A percentile compares a stretch with the other conserved stretches of the same genome.
These are phyloP conservation scores for Drosophila yooni DNA, from an alignment of 2,888 invertebrate species.

Conservation along the genomic window DNA sequence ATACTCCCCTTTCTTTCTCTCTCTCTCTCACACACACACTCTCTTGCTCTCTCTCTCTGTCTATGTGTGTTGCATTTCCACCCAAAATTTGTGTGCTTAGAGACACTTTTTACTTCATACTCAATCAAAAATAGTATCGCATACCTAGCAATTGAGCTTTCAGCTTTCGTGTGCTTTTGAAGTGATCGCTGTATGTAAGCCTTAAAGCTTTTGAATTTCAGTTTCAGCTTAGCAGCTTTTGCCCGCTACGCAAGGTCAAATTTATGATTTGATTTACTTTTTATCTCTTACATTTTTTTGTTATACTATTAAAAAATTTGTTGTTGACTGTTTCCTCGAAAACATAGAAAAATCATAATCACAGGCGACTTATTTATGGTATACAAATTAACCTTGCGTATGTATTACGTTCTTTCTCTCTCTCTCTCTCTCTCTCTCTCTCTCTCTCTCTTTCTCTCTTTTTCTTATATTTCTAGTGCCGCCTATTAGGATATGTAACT, in stretches of 20 bases:
- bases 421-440: conserved; percentile 47
- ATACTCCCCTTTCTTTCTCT: conserved; percentile 16
- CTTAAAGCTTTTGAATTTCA: conserved; percentile 42
- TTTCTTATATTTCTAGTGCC: conserved; percentile 85
- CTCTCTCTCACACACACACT: conserved; percentile 9
- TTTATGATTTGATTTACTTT: conserved; percentile 34
- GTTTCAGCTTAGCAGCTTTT: conserved; percentile 54
- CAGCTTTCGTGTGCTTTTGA: conserved; percentile 45
- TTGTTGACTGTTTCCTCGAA: conserved; percentile 31
- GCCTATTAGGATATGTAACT: conserved; percentile 85
- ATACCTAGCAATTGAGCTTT: conserved; percentile 33
- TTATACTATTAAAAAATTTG: conserved; percentile 18
- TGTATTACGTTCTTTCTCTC: conserved; percentile 64
- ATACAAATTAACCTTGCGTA: conserved; percentile 64
- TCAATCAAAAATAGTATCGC: conserved; percentile 18
- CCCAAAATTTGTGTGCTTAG: conserved; percentile 38
- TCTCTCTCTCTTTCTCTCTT: conserved; percentile 42
- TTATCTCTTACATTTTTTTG: conserved; percentile 12
- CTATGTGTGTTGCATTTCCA: conserved; percentile 18
- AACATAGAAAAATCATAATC: conserved; percentile 15
- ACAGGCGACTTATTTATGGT: conserved; percentile 43
- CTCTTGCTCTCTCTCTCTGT: conserved; percentile 23
- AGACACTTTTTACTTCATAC: conserved; percentile 42
- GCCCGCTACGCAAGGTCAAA: conserved; percentile 40
- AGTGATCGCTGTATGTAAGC: conserved; percentile 49